Conservation (phyloP, 1,140 invertebrate species). For the Coenobita brevimanus region DNA sequence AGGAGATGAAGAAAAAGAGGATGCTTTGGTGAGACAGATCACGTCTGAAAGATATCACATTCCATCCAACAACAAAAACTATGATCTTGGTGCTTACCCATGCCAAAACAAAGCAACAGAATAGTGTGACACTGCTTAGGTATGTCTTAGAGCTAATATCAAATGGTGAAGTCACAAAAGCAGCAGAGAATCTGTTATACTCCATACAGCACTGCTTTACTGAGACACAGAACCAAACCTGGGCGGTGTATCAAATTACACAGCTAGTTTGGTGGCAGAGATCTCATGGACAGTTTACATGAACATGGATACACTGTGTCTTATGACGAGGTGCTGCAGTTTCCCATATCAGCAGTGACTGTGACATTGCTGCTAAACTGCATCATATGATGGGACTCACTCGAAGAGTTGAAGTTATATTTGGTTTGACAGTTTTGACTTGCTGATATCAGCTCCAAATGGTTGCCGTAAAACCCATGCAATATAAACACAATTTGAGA, state of each 20-base stretch:
- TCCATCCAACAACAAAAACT: not conserved
- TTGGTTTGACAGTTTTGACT: conserved; percentile 7
- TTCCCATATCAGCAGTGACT: not conserved
- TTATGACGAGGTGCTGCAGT: too few species aligned
- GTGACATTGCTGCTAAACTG: conserved; percentile 4
- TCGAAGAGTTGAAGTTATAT: too few species aligned
- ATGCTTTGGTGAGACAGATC: conserved; percentile 12
- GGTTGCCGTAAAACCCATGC: not conserved
- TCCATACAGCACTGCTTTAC: not conserved
- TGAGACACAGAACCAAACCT: too few species aligned
- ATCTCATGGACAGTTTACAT: not conserved
- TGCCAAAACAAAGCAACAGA: conserved; percentile 12
- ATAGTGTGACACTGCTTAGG: conserved; percentile 16
- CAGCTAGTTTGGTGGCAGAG: not conserved
- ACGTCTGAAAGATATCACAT: not conserved
- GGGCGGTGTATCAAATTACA: not conserved
- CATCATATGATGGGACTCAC: conserved; percentile 3
- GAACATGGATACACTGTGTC: not conserved
- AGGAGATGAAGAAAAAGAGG: not conserved
- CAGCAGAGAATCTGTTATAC: not conserved
- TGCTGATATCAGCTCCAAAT: conserved; percentile 9
- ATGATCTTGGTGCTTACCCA: not conserved
- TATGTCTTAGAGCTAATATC: not conserved
- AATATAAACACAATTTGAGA: not conserved
- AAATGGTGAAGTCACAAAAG: not conserved